Conservation (phyloP, 2,888 invertebrate genomes). For the Pollenia griseotomentosa region DNA sequence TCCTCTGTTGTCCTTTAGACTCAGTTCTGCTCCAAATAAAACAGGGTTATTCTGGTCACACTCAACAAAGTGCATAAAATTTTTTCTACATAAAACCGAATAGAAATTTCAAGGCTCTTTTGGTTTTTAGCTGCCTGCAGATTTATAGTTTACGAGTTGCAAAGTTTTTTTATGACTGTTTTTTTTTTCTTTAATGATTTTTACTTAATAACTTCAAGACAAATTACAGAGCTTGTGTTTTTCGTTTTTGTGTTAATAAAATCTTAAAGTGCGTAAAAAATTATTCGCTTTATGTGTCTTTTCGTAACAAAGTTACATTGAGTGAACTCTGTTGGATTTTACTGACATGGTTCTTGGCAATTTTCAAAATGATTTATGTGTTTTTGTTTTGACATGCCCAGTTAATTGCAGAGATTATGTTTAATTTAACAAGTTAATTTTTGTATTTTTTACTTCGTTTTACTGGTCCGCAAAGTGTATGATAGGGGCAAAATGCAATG, state of each 20-base stretch:
- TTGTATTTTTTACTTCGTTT: background rate
- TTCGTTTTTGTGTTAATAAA: background rate
- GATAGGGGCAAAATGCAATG: background rate
- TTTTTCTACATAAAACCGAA: conserved; percentile 16
- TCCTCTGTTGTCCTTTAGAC: conserved; percentile 30
- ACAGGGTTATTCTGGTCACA: conserved; percentile 53
- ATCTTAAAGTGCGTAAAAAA: conserved; percentile 13
- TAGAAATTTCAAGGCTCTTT: conserved; percentile 52
- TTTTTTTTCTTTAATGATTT: background rate
- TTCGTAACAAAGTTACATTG: background rate
- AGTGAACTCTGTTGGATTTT: conserved; percentile 15
- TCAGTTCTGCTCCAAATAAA: conserved; percentile 25
- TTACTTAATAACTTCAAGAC: background rate
- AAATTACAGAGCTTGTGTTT: conserved; percentile 30
- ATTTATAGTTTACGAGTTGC: conserved; percentile 49
- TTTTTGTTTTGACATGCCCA: conserved; percentile 30
- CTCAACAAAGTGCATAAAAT: conserved; percentile 25
- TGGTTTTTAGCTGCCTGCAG: conserved; percentile 33
- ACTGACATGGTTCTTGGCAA: conserved; percentile 3
- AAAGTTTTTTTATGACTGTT: conserved; percentile 10
- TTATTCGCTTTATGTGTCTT: conserved; percentile 3
- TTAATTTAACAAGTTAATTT: conserved; percentile 64
- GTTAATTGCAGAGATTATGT: conserved; percentile 60
- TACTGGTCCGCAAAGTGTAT: background rate
- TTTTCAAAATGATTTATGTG: conserved; percentile 57